phyloP scores from a whole-genome alignment of 2,113 vertebrate species.

The Sphaerodactylus townsendi region DNA sequence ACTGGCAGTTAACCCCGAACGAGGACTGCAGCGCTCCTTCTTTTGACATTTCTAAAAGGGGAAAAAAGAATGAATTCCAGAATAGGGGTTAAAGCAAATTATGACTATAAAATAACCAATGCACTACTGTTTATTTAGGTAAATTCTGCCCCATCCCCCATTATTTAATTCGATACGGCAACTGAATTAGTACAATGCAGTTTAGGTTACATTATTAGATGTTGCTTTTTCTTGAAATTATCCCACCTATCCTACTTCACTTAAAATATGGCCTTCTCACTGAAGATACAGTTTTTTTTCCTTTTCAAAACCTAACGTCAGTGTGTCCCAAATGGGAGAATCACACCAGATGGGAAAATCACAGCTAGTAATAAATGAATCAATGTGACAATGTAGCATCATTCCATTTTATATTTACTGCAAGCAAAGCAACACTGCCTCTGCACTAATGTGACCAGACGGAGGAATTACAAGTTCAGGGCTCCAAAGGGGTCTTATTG shows the following conservation, averaged over 20 bases:
- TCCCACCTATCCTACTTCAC: too few species aligned
- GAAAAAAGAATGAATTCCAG: neutral
- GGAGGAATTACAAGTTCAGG: neutral
- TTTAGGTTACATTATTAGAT: too few species aligned
- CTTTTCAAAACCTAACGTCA: too few species aligned
- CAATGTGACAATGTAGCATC: too few species aligned
- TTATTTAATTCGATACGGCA: too few species aligned
- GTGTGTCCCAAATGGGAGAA: too few species aligned
- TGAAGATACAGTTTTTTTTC: too few species aligned
- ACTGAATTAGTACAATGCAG: too few species aligned
- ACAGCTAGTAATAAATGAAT: too few species aligned
- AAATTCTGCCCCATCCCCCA: neutral
- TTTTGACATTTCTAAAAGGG: neutral
- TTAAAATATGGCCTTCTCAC: too few species aligned
- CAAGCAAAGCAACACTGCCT: neutral
- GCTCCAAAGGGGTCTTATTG: neutral
- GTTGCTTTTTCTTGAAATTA: too few species aligned
- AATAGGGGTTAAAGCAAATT: neutral
- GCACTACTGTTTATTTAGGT: neutral
- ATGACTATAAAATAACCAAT: neutral
- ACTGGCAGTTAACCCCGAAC: neutral
- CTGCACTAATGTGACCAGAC: neutral
- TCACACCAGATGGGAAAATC: too few species aligned
- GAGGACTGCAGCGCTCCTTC: neutral
- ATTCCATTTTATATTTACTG: neutral